A percentile compares a stretch with the other conserved stretches of the same genome.
Evolutionary conservation across 2,797 vertebrate genomes (phyloP).

Genomic region (Numenius phaeopus): DNA sequence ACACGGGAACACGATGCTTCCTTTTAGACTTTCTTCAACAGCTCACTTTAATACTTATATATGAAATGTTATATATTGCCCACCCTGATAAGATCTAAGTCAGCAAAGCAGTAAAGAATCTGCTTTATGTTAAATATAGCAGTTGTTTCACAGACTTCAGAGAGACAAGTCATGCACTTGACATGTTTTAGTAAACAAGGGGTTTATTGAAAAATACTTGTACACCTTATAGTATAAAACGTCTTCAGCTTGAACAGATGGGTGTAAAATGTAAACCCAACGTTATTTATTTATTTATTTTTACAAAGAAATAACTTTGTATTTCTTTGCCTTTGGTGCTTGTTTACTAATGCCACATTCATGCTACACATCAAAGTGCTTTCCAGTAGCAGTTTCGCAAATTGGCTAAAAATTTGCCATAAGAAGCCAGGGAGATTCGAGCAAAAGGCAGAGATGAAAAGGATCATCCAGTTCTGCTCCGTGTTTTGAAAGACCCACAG

Average conservation of each 20-base stretch:
- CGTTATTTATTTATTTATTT: background rate
- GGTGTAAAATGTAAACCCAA: background rate
- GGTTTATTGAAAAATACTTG: background rate
- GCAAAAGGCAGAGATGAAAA: background rate
- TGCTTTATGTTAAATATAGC: background rate
- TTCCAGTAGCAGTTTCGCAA: background rate
- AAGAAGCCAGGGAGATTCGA: background rate
- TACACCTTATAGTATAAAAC: background rate
- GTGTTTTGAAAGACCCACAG: background rate
- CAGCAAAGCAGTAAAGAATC: background rate
- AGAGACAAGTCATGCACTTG: background rate
- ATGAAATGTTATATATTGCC: background rate
- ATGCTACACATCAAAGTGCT: background rate
- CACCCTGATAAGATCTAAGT: background rate
- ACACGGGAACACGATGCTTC: background rate
- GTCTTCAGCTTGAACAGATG: background rate
- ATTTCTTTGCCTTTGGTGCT: background rate
- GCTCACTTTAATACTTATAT: background rate
- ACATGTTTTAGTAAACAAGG: background rate
- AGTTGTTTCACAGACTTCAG: background rate
- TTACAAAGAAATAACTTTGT: background rate
- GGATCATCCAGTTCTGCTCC: background rate
- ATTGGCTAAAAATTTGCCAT: background rate
- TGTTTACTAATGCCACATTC: background rate
- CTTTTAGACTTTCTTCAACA: background rate